Evolutionary conservation across 2,113 vertebrate species (phyloP), one percentile per base, ranked within the genome.

Genomic region (Lepisosteus osseus): DNA sequence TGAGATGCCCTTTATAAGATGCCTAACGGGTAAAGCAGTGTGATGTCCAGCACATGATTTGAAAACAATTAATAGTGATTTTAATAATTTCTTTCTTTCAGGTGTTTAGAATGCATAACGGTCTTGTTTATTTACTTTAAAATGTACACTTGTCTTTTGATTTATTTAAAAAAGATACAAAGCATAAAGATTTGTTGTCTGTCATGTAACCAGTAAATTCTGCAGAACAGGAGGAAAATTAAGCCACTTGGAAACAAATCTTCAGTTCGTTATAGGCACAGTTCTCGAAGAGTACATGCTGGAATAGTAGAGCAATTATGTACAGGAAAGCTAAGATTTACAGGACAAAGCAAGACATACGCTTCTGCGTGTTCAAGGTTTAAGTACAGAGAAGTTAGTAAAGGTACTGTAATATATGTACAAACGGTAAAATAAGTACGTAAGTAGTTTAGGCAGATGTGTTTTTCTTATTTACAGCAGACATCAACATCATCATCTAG

Each of bases 71-170:
- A 29, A 29, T 29, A 29, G 29, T 29, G 29, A 29, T 29, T 29
- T 29, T 29, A 29, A 29, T 51, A 51, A 51, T 51, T 51, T 5
- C 5, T 51, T 9, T 51, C 47, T 51, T 5, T 51, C 29, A 29
- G 47, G 9, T 9, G 47, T 51, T 51, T 51, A 72, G 3, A 15
- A 76, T 13, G 64, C 51, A 66, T 78, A 81, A 80, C 80, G 85
- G 75, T 75, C 70, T 80, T 85, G 89, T 81, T 90, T 92, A 90
- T 90, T 90, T 88, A 90, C 84, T 86, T 90, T 84, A 82, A 90
- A 89, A 88, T 89, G 77, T 85, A 87, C 85, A 89, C 68, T 83
- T 88, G 80, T 88, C 80, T 84, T 70, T 85, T 74, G 74, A 75
- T 78, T 81, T 80, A 91, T 89, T 90, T 79, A 89, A 89, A 78